Conservation (phyloP, 2,888 invertebrate species). For the Neelides folsomi region DNA sequence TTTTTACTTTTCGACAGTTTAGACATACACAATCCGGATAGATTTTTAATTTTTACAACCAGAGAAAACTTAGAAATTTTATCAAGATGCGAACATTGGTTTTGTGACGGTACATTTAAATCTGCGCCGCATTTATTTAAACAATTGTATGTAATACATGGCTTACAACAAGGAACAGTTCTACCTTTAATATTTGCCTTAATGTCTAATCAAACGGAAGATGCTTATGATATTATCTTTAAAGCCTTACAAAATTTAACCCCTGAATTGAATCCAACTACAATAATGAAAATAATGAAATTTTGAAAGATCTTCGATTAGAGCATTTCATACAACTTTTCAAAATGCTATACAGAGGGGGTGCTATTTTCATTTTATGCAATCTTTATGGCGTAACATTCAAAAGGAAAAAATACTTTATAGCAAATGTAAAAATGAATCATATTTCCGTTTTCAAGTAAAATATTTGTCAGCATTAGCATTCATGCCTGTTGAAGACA, state of each 20-base stretch:
- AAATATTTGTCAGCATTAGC: slow-evolving; percentile 3
- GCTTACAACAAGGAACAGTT: not conserved
- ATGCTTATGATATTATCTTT: slow-evolving; percentile 1
- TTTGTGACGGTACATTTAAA: too few relatives aligned
- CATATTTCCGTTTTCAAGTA: slow-evolving; percentile 1
- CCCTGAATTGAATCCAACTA: not conserved
- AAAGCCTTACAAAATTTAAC: not conserved
- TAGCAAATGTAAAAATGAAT: not conserved
- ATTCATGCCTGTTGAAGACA: not conserved
- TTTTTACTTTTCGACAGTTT: too few relatives aligned
- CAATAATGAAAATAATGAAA: slow-evolving; percentile 8
- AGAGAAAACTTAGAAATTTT: too few relatives aligned
- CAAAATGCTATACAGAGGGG: slow-evolving; percentile 3
- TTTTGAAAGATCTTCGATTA: slow-evolving; percentile 9
- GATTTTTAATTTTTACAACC: too few relatives aligned
- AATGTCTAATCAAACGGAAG: not conserved
- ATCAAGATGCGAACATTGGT: too few relatives aligned
- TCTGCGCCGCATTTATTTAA: too few relatives aligned
- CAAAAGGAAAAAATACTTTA: slow-evolving; percentile 5
- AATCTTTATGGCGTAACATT: slow-evolving; percentile 9
- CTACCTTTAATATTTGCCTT: slow-evolving; percentile 8
- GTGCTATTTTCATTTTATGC: slow-evolving; percentile 10
- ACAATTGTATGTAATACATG: slow-evolving; percentile 11
- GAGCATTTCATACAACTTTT: slow-evolving; percentile 5
- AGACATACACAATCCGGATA: too few relatives aligned